These are phyloP conservation scores for Labeo rohita DNA, from an alignment of 2,113 vertebrate genomes.

Conservation along the genomic window DNA sequence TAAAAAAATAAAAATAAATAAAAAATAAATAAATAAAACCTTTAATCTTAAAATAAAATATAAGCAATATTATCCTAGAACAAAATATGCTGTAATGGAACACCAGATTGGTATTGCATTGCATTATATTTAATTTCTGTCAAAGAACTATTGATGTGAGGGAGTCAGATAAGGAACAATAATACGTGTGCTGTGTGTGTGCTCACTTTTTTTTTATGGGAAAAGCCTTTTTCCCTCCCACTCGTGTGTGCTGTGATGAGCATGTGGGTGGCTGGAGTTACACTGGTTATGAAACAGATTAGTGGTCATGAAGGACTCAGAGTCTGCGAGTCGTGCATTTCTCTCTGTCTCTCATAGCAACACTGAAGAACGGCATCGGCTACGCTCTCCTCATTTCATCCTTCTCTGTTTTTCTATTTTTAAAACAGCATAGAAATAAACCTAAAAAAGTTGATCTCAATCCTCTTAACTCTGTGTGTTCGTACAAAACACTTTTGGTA, in stretches of 20 bases:
- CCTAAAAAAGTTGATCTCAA: neutral
- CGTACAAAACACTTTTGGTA: slow-evolving; percentile 12
- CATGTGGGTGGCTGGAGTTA: slow-evolving; percentile 65
- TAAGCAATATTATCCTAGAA: too few relatives aligned
- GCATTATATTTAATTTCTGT: neutral
- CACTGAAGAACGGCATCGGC: neutral
- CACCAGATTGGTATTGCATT: neutral
- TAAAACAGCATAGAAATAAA: slow-evolving; percentile 15
- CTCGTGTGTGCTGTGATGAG: slow-evolving; percentile 55
- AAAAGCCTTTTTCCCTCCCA: slow-evolving; percentile 68
- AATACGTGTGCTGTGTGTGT: neutral
- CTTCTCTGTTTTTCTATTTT: neutral
- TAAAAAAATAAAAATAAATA: neutral
- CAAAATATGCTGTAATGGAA: neutral
- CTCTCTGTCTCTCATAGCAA: slow-evolving; percentile 31
- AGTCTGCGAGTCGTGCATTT: neutral
- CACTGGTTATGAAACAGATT: slow-evolving; percentile 56
- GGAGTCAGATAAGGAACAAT: neutral
- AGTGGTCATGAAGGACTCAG: slow-evolving; percentile 46
- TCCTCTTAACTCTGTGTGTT: slow-evolving; percentile 13
- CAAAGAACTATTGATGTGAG: neutral
- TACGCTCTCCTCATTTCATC: slow-evolving; percentile 20
- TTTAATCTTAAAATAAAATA: neutral
- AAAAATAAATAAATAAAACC: neutral
- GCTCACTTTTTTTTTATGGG: neutral